Evolutionary conservation across 1,140 invertebrate species (phyloP), one percentile per base, ranked within the genome.

Genomic region (Rhagoletis pomonella): DNA sequence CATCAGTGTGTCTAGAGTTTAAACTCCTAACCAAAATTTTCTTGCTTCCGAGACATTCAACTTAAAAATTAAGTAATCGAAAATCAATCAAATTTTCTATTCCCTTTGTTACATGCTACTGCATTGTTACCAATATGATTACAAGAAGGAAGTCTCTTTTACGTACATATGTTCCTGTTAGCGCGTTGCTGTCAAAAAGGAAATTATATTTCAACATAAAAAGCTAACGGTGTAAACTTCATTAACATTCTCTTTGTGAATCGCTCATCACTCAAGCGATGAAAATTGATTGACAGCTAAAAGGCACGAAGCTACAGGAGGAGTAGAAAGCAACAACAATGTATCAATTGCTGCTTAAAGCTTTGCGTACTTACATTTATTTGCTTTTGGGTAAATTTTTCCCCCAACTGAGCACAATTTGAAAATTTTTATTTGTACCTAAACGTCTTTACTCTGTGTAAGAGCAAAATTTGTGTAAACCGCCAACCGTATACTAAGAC

Each of bases 241-340:
- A 81, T 81, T 81, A 81, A 50, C 7, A 81, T 81, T 81, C 73
- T 19, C 73, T 81, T 81, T 81, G 73, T 81, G n/a, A n/a, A 58
- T 81, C n/a, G 47, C 55, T 81, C n/a, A n/a, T 81, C 47, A 81
- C 73, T 81, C 7, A n/a, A 19, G n/a, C 55, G 73, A 50, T 81
- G 47, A 10, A 81, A 81, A 55, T 29, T 81, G 44, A 58, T 81
- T 58, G 73, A 55, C 47, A 81, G 73, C 19, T 55, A 55, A 81
- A 29, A 55, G 73, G 14, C 4, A 73, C 5, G 3, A 10, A 55
- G 10, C 50, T 10, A 10, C 50, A 55, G 50, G 2, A 55, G 5
- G 50, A 5, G 10, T 55, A 55, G 5, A 55, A 55, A 5, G 1
- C 50, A 3, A 55, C 50, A 55, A 10, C 50, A 55, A 55, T 3